Conservation (phyloP, 2,113 vertebrate genomes). For the Plecturocebus donacophilus region DNA sequence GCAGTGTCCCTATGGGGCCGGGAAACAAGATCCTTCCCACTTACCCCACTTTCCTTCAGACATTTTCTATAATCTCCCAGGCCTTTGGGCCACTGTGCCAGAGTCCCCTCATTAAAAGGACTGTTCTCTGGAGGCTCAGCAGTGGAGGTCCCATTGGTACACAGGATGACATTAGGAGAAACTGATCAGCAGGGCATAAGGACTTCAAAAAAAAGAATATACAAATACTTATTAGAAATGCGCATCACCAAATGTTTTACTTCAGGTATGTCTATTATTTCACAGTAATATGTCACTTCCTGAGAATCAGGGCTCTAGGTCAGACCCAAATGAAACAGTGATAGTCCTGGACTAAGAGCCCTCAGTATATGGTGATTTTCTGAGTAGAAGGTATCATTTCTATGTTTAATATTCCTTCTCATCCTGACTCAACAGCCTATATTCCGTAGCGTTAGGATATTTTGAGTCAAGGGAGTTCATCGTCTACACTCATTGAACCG, state of each 20-base stretch:
- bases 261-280: background rate
- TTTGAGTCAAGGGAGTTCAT: background rate
- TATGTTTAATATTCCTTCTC: background rate
- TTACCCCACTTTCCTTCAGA: background rate
- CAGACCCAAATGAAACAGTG: background rate
- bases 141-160: background rate
- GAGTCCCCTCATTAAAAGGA: background rate
- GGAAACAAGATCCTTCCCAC: background rate
- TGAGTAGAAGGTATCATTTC: background rate
- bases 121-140: background rate
- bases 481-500: background rate
- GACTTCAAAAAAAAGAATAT: background rate
- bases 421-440: background rate
- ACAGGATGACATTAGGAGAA: background rate
- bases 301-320: background rate
- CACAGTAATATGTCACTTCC: background rate
- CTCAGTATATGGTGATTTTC: background rate
- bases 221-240: background rate
- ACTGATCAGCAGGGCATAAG: background rate
- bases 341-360: background rate
- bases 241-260: background rate
- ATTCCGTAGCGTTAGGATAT: background rate
- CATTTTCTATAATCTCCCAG: background rate
- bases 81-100: background rate
- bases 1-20: background rate